A percentile compares a stretch with the other conserved stretches of the same genome.
phyloP scores from a whole-genome alignment of 2,888 invertebrate species.

The Clunio marinus region DNA sequence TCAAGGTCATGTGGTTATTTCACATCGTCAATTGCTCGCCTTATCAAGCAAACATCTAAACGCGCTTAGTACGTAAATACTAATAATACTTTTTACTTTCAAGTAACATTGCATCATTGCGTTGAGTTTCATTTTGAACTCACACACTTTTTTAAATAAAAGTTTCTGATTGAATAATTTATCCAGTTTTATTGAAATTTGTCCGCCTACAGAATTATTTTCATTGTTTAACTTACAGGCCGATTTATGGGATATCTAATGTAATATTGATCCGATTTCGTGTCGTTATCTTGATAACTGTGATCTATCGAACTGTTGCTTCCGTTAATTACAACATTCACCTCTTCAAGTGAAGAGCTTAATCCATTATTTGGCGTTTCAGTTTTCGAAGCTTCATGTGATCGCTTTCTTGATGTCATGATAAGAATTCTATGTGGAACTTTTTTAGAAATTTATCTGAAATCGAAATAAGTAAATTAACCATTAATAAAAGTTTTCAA shows the following conservation, averaged over 20 bases:
- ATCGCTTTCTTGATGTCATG: constrained; percentile 33
- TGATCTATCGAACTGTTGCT: constrained; percentile 1
- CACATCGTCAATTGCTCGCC: too few species aligned
- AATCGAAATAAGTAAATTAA: not conserved
- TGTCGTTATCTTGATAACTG: constrained; percentile 12
- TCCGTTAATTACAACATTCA: not conserved
- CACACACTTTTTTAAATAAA: not conserved
- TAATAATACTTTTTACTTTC: too few species aligned
- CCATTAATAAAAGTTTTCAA: too few species aligned
- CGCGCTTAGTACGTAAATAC: too few species aligned
- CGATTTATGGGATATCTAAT: not conserved
- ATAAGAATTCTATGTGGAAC: not conserved
- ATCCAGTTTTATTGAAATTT: not conserved
- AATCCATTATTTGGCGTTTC: constrained; percentile 17
- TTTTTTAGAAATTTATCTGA: not conserved
- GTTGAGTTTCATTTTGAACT: too few species aligned
- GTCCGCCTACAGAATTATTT: not conserved
- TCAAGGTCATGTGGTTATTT: constrained; percentile 14
- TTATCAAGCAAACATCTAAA: too few species aligned
- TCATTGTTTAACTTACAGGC: constrained; percentile 17
- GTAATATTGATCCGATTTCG: not conserved
- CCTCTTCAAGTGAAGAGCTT: constrained; percentile 6
- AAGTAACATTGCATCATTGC: too few species aligned
- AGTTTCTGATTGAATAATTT: not conserved
- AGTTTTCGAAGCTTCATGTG: constrained; percentile 13